These are phyloP conservation scores for Aromia moschata DNA, from an alignment of 2,888 invertebrate species.

Conservation along the genomic window DNA sequence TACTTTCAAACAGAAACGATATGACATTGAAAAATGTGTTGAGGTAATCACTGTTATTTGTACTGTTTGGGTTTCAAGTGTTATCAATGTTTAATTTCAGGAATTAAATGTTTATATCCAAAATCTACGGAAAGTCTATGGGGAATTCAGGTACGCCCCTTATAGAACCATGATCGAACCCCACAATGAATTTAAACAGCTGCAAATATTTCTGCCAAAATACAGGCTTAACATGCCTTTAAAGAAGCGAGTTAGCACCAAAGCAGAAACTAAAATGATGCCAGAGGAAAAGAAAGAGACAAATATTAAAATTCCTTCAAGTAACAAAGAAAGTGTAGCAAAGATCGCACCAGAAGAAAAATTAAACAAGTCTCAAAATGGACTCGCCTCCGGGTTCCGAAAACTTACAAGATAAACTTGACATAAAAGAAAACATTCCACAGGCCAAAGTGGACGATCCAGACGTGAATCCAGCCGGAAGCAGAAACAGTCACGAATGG, in stretches of 20 bases:
- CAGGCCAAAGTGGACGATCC: background rate
- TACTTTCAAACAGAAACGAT: slow-evolving; percentile 68
- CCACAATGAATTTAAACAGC: slow-evolving; percentile 68
- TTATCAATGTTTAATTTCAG: too few species aligned
- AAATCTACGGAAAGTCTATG: slow-evolving; percentile 76
- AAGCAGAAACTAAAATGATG: slow-evolving; percentile 9
- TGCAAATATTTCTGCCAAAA: slow-evolving; percentile 72
- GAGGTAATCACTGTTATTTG: too few species aligned
- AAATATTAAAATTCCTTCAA: background rate
- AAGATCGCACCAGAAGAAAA: background rate
- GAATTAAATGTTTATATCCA: slow-evolving; percentile 82
- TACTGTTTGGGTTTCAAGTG: too few species aligned
- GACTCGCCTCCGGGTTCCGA: background rate
- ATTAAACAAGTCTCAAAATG: background rate
- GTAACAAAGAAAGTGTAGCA: slow-evolving; percentile 1
- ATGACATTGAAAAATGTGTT: slow-evolving; percentile 71
- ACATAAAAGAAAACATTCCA: slow-evolving; percentile 6
- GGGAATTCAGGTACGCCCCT: slow-evolving; percentile 77
- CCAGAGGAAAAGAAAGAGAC: slow-evolving; percentile 13
- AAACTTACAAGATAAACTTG: background rate
- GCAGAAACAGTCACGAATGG: slow-evolving; percentile 3
- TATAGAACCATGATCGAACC: slow-evolving; percentile 76
- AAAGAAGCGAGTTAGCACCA: slow-evolving; percentile 12
- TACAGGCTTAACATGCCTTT: slow-evolving; percentile 32
- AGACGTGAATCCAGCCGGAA: background rate